phyloP scores from a whole-genome alignment of 2,888 invertebrate species.

The Asteroscopus sphinx region DNA sequence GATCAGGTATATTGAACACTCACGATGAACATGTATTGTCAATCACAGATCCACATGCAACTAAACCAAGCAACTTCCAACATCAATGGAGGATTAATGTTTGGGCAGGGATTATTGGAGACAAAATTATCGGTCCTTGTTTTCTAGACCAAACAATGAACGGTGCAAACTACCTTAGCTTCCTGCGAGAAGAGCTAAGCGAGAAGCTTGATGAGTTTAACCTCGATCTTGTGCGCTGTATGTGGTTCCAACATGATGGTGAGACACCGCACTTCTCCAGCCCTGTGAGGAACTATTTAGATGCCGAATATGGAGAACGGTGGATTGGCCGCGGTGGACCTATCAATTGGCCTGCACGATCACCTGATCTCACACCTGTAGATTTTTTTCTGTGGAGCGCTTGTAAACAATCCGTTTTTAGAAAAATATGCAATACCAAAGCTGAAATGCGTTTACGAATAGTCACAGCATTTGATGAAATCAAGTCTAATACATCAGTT shows the following conservation, averaged over 20 bases:
- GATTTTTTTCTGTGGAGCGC: neutral
- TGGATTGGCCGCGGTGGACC: conserved; percentile 1
- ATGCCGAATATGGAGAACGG: neutral
- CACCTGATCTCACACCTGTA: neutral
- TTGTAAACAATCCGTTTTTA: too few species aligned
- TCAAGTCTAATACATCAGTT: neutral
- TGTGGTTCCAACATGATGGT: neutral
- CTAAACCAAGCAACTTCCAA: neutral
- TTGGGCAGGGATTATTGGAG: neutral
- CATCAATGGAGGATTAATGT: neutral
- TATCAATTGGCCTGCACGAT: neutral
- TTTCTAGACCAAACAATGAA: neutral
- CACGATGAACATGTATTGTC: neutral
- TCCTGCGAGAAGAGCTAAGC: neutral
- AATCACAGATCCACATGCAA: neutral
- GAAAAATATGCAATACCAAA: neutral
- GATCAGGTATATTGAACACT: neutral
- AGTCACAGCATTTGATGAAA: neutral
- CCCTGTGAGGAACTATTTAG: conserved; percentile 1
- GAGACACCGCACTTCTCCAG: neutral
- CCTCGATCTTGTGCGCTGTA: neutral
- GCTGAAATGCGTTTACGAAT: neutral
- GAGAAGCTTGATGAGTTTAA: neutral
- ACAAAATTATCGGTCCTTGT: conserved; percentile 7
- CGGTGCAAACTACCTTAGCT: neutral